Evolutionary conservation across 1,140 invertebrate genomes (phyloP).

Genomic region (Steinernema feltiae): DNA sequence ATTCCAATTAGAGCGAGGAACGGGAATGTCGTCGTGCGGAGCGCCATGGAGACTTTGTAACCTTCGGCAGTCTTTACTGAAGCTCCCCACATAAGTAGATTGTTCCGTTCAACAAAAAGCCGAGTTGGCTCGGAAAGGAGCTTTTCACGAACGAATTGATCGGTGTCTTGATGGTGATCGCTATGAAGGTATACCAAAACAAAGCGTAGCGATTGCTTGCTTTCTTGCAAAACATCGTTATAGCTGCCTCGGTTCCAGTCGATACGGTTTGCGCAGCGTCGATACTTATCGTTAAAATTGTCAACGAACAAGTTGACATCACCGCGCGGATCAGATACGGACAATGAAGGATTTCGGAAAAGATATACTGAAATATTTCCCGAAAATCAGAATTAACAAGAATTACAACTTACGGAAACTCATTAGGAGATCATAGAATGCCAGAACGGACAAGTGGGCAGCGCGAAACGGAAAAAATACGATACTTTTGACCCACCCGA

Average conservation of each 20-base stretch:
- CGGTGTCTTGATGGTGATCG: slow-evolving; percentile 1
- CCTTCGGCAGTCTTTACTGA: slow-evolving; percentile 10
- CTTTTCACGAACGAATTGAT: background rate
- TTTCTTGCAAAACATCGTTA: background rate
- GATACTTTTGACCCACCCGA: background rate
- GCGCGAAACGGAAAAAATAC: background rate
- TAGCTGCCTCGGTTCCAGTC: background rate
- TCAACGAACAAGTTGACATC: background rate
- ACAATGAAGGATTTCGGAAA: background rate
- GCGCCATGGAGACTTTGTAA: background rate
- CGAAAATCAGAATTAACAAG: background rate
- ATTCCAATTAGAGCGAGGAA: background rate
- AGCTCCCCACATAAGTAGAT: background rate
- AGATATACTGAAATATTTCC: background rate
- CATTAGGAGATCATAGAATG: background rate
- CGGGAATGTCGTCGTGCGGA: background rate
- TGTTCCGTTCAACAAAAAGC: background rate
- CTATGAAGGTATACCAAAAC: slow-evolving; percentile 9
- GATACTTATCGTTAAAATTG: background rate
- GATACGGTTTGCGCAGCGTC: background rate
- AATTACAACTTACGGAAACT: background rate
- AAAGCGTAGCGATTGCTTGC: background rate
- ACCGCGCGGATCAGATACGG: slow-evolving; percentile 11
- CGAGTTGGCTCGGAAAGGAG: background rate
- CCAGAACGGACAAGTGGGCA: background rate